Percentiles rank a stretch among this genome's conserved stretches.
These are phyloP conservation scores for Tridacna gigas DNA, from an alignment of 2,888 invertebrate species.

Conservation along the genomic window DNA sequence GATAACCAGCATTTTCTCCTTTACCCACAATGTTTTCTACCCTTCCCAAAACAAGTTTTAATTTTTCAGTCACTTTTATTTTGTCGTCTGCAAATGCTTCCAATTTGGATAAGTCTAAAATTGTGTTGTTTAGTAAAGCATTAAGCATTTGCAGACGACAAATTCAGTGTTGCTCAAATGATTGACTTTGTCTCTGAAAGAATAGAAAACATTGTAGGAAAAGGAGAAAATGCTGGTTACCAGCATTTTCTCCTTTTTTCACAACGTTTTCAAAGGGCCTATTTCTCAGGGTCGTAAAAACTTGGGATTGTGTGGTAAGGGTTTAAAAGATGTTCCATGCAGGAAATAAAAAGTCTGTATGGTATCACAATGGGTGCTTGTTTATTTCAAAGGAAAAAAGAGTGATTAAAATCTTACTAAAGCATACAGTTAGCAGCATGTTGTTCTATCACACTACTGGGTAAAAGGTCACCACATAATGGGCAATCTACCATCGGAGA, in stretches of 20 bases:
- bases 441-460: constrained; percentile 36
- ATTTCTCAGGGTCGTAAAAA: too few relatives aligned
- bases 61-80: background rate
- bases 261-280: background rate
- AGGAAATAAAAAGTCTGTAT: too few relatives aligned
- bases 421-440: constrained; percentile 54
- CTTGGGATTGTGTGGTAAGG: too few relatives aligned
- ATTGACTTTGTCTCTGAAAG: background rate
- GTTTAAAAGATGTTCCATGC: too few relatives aligned
- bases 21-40: background rate
- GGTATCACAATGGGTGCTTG: too few relatives aligned
- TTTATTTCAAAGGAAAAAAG: too few relatives aligned
- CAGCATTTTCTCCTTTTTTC: background rate
- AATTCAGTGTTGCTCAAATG: background rate
- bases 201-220: background rate
- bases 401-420: background rate
- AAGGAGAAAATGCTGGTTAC: background rate
- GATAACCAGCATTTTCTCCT: background rate
- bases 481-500: constrained; percentile 51
- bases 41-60: background rate
- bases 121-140: background rate
- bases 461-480: constrained; percentile 52
- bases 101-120: background rate
- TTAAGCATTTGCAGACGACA: background rate
- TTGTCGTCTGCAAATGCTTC: background rate